Evolutionary conservation across 2,113 vertebrate genomes (phyloP).

Genomic region (Neogobius melanostomus): DNA sequence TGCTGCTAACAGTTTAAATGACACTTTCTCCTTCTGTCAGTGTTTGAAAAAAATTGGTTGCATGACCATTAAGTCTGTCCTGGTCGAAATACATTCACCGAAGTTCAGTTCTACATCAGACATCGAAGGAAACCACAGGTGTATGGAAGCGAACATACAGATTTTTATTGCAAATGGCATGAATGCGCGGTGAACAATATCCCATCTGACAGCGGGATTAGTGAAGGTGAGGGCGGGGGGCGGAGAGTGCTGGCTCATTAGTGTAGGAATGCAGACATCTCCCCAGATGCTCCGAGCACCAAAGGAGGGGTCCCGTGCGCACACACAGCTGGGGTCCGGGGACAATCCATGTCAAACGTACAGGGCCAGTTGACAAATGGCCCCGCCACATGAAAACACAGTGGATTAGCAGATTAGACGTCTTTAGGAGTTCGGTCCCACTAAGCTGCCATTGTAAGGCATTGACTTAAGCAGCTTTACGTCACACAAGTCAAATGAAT

Average conservation of each 20-base stretch:
- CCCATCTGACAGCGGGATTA: constrained; percentile 22
- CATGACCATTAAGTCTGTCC: not conserved
- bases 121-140: not conserved
- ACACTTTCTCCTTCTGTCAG: no score
- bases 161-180: not conserved
- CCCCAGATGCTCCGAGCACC: constrained; percentile 25
- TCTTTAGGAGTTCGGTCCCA: constrained; percentile 35
- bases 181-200: not conserved
- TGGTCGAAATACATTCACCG: not conserved
- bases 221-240: constrained; percentile 19
- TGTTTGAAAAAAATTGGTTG: no score
- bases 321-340: constrained; percentile 40
- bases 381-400: constrained; percentile 65
- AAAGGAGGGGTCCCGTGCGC: constrained; percentile 10
- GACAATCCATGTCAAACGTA: constrained; percentile 56
- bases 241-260: constrained; percentile 61
- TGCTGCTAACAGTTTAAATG: no score
- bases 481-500: constrained; percentile 33
- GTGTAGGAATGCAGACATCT: constrained; percentile 65
- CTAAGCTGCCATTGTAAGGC: constrained; percentile 46
- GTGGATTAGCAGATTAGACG: constrained; percentile 66
- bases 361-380: constrained; percentile 61
- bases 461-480: constrained; percentile 35
- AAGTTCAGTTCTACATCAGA: not conserved
- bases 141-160: not conserved